Base-by-base conservation (phyloP, 2,113 vertebrate species). In the Ailuropoda melanoleuca region DNA sequence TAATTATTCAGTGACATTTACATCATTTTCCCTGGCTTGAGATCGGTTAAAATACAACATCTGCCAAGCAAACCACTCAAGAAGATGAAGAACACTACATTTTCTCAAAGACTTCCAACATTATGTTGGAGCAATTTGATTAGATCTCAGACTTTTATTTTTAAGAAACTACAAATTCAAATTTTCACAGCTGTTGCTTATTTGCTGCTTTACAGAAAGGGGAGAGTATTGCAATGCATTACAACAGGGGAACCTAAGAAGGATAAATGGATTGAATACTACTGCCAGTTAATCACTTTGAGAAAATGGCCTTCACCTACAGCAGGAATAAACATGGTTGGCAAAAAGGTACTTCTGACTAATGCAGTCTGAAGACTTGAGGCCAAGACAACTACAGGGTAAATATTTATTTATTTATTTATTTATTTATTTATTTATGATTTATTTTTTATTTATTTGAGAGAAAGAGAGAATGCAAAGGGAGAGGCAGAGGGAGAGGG, bases 201-300 rank as follows among this genome's bases (percentile, higher is more conserved):
- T 86, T 95, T 64, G 82, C 78, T 94, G 58, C 82, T 95, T 95
- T 83, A 87, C 60, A 82, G 70, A 90, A 62, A 95, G 21, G 74
- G 48, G 19, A 46, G 8, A 95, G 29, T 82, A 88, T 29, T 88
- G 58, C 77, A 96, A 18, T 80, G 64, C 81, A 96, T 95, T 93
- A 83, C 72, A 97, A 93, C 55, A 75, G 77, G n/a, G 58, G 86
- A 90, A 14, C 23, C 96, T 93, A 94, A 48, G 53, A 95, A 95
- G 85, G 58, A 95, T 95, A 97, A 97, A 96, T 96, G 95, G 85
- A 96, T 96, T 95, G 88, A 94, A 53, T 91, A 56, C 77, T 66
- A 89, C 91, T 86, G 77, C 93, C 93, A 95, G 91, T 91, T 97
- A 97, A 97, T 96, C 91, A 98, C 88, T 97, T 95, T 93, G 95